Percentiles rank a stretch among this genome's conserved stretches.
These are phyloP conservation scores for Tangara arthus DNA, from an alignment of 2,797 vertebrate species.

Conservation along the genomic window DNA sequence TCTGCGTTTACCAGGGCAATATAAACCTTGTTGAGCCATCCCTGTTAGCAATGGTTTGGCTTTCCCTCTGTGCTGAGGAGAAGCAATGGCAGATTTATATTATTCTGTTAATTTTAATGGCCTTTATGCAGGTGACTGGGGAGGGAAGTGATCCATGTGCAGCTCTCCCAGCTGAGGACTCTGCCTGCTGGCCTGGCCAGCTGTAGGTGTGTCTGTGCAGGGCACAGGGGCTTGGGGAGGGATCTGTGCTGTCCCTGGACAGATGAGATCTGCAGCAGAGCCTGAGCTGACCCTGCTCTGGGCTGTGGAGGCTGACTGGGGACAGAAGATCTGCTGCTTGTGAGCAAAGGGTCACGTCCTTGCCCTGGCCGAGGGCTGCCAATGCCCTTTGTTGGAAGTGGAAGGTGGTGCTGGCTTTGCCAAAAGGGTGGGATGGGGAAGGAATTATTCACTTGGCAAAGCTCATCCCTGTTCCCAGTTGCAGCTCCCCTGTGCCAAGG, in stretches of 20 bases:
- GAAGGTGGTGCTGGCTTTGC: not conserved
- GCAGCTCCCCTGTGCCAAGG: not conserved
- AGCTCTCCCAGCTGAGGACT: not conserved
- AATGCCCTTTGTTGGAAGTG: conserved; percentile 36
- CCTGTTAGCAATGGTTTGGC: not conserved
- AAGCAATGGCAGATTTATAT: not conserved
- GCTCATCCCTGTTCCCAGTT: not conserved
- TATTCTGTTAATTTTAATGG: not conserved
- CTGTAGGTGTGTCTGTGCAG: not conserved
- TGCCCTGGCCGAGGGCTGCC: not conserved
- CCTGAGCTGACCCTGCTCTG: not conserved
- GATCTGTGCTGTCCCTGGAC: not conserved
- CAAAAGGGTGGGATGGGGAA: conserved; percentile 35
- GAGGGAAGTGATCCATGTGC: not conserved
- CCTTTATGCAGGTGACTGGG: not conserved
- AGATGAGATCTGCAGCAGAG: not conserved
- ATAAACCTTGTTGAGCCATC: not conserved
- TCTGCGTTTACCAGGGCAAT: not conserved
- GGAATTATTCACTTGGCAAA: conserved; percentile 34
- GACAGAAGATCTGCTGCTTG: not conserved
- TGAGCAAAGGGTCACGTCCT: not conserved
- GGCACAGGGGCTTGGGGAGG: not conserved
- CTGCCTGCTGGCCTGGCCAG: not conserved
- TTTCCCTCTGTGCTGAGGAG: not conserved
- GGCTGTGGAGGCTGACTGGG: not conserved